Conservation (phyloP, 1,140 invertebrate genomes). For the Glossosoma conforme region DNA sequence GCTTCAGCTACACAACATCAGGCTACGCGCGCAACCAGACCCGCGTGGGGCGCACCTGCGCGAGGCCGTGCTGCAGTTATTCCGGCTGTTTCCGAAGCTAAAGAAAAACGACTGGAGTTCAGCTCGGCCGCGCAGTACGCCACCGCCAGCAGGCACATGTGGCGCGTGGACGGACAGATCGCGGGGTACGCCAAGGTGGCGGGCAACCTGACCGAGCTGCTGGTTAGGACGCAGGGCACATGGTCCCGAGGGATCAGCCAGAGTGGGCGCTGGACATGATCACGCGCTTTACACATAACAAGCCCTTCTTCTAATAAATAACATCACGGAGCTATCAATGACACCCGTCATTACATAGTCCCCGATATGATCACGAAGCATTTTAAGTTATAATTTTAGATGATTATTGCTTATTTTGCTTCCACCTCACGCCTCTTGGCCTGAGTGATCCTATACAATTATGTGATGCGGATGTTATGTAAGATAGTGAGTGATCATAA, state of each 20-base stretch:
- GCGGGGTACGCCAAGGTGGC: constrained; percentile 74
- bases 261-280: constrained; percentile 73
- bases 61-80: constrained; percentile 64
- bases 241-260: constrained; percentile 78
- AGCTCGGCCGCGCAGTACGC: constrained; percentile 59
- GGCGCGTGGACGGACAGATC: constrained; percentile 64
- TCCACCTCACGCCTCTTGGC: too few relatives aligned
- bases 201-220: constrained; percentile 70
- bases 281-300: constrained; percentile 65
- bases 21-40: constrained; percentile 63
- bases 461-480: too few relatives aligned
- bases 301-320: constrained; percentile 36
- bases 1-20: constrained; percentile 68
- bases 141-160: constrained; percentile 58
- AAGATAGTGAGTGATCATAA: too few relatives aligned
- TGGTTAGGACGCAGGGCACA: constrained; percentile 80
- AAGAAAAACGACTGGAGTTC: constrained; percentile 65
- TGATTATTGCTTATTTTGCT: too few relatives aligned
- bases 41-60: constrained; percentile 63
- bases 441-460: too few relatives aligned
- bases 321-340: too few relatives aligned
- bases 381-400: too few relatives aligned
- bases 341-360: too few relatives aligned
- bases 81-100: constrained; percentile 65
- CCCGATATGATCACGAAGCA: too few relatives aligned